phyloP scores from a whole-genome alignment of 2,888 invertebrate genomes.

The Limenitis camilla region DNA sequence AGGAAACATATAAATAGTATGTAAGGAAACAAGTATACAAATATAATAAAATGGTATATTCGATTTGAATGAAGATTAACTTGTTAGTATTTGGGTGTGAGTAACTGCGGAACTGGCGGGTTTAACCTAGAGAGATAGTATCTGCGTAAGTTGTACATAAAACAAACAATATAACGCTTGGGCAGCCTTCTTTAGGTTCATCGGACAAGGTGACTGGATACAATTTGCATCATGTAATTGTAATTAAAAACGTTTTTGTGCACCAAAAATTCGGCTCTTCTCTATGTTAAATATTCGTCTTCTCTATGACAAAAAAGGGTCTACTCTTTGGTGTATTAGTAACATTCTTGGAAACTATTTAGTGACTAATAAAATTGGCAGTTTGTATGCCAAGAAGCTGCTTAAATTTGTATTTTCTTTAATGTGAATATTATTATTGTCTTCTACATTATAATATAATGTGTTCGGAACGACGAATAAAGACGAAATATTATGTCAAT shows the following conservation, averaged over 20 bases:
- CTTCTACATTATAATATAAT: too few species aligned
- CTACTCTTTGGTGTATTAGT: too few species aligned
- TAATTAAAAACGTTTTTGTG: background rate
- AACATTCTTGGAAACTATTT: too few species aligned
- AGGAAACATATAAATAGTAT: constrained; percentile 11
- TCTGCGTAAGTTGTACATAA: constrained; percentile 33
- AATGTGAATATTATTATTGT: too few species aligned
- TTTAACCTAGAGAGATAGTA: constrained; percentile 63
- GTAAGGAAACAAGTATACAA: constrained; percentile 4
- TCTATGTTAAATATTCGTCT: too few species aligned
- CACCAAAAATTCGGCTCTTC: background rate
- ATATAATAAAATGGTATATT: constrained; percentile 20
- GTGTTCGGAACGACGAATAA: too few species aligned
- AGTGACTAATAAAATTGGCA: too few species aligned
- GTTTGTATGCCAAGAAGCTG: too few species aligned
- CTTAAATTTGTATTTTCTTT: too few species aligned
- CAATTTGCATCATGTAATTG: background rate
- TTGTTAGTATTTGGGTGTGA: constrained; percentile 14
- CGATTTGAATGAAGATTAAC: constrained; percentile 24
- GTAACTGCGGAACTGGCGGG: constrained; percentile 28
- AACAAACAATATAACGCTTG: constrained; percentile 39
- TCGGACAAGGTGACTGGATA: constrained; percentile 36
- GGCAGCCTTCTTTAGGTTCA: constrained; percentile 45
- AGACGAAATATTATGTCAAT: too few species aligned
- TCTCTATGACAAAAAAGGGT: too few species aligned